phyloP scores from a whole-genome alignment of 1,140 invertebrate species.

The Lanistes nyassanus region DNA sequence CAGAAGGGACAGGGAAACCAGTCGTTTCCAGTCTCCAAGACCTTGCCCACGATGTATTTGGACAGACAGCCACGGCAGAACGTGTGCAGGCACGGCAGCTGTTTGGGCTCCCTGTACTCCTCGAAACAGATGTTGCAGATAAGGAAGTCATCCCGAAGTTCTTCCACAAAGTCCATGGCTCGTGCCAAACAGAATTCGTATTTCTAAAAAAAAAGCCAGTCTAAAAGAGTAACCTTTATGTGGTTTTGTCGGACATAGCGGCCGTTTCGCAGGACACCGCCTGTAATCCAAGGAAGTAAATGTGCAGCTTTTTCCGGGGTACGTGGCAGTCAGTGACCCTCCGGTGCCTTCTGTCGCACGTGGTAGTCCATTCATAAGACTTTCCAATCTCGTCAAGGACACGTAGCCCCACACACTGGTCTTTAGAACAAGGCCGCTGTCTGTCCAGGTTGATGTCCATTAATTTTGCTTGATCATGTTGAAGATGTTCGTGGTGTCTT shows the following conservation, averaged over 20 bases:
- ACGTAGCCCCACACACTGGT: too few relatives aligned
- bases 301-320: too few relatives aligned
- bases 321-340: background rate
- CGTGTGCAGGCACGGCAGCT: slow-evolving; percentile 43
- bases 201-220: background rate
- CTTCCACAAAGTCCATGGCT: slow-evolving; percentile 47
- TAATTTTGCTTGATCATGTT: too few relatives aligned
- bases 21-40: slow-evolving; percentile 4
- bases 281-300: background rate
- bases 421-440: too few relatives aligned
- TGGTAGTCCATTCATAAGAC: too few relatives aligned
- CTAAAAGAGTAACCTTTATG: background rate
- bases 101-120: slow-evolving; percentile 38
- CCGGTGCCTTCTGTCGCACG: background rate
- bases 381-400: too few relatives aligned
- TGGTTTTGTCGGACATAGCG: background rate
- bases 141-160: slow-evolving; percentile 48
- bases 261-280: background rate
- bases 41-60: slow-evolving; percentile 34
- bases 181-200: background rate
- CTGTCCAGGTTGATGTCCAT: too few relatives aligned
- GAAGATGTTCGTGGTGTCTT: too few relatives aligned
- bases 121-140: slow-evolving; percentile 45
- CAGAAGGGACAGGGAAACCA: slow-evolving; percentile 34
- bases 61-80: slow-evolving; percentile 40